These are phyloP conservation scores for Pseudobourletiella spinata DNA, from an alignment of 1,140 invertebrate genomes.

Conservation along the genomic window DNA sequence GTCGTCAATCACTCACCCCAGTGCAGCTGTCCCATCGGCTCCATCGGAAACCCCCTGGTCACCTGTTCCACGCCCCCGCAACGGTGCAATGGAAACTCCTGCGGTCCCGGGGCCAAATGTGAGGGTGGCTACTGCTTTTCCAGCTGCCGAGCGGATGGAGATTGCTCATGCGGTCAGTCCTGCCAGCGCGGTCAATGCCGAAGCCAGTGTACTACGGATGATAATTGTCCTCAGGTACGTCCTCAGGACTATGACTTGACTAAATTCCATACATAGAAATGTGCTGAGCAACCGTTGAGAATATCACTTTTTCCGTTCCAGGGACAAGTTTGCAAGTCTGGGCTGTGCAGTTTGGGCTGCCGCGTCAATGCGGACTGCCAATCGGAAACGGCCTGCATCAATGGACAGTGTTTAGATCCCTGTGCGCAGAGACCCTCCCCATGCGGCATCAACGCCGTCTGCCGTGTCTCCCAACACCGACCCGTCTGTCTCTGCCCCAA, in stretches of 20 bases:
- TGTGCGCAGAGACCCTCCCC: conserved; percentile 51
- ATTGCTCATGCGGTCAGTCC: conserved; percentile 39
- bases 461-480: conserved; percentile 55
- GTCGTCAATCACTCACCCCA: conserved; percentile 72
- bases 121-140: conserved; percentile 64
- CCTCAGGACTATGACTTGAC: too few species aligned
- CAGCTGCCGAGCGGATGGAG: conserved; percentile 30
- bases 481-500: conserved; percentile 77
- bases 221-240: conserved; percentile 54
- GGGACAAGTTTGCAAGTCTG: conserved; percentile 54
- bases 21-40: conserved; percentile 70
- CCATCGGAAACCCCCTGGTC: conserved; percentile 67
- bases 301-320: conserved; percentile 21
- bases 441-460: conserved; percentile 66
- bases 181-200: conserved; percentile 38
- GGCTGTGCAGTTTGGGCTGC: conserved; percentile 62
- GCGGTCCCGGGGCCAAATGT: conserved; percentile 45
- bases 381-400: conserved; percentile 61
- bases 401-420: conserved; percentile 64
- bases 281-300: conserved; percentile 41
- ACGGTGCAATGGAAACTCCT: conserved; percentile 60
- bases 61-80: conserved; percentile 57
- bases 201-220: conserved; percentile 51
- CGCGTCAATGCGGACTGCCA: conserved; percentile 68
- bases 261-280: conserved; percentile 53